Percentiles rank a stretch among this genome's conserved stretches.
These are phyloP conservation scores for Podocnemis expansa DNA, from an alignment of 2,113 vertebrate species.

Conservation along the genomic window DNA sequence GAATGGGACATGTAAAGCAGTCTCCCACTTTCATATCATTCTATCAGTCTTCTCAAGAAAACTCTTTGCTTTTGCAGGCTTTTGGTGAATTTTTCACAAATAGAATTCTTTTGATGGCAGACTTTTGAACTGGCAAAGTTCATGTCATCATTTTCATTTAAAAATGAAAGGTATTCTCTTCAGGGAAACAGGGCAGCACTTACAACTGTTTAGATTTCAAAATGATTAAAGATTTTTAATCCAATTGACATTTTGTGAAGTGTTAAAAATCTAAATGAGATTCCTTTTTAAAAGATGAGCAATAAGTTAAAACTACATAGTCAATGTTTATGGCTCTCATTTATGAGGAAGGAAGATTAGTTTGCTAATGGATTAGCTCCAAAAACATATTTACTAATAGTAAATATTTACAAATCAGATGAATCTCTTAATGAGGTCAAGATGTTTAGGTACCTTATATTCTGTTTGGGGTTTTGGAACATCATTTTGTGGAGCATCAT, in stretches of 20 bases:
- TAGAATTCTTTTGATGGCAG: not conserved
- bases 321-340: too few relatives aligned
- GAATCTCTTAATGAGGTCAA: not conserved
- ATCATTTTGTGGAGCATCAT: not conserved
- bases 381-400: too few relatives aligned
- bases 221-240: not conserved
- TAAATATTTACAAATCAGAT: not conserved
- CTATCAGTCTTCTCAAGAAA: conserved; percentile 4
- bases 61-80: not conserved
- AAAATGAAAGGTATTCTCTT: not conserved
- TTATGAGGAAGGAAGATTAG: too few relatives aligned
- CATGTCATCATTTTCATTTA: not conserved
- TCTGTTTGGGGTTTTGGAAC: not conserved
- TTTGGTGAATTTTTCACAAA: not conserved
- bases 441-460: not conserved
- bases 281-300: not conserved
- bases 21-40: not conserved
- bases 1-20: not conserved
- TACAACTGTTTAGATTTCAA: not conserved
- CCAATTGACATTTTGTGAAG: not conserved
- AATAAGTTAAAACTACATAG: not conserved
- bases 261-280: not conserved
- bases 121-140: not conserved
- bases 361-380: too few relatives aligned
- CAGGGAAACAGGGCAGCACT: not conserved